Base-by-base conservation (phyloP, 1,140 invertebrate genomes). In the Drosophila varians region DNA sequence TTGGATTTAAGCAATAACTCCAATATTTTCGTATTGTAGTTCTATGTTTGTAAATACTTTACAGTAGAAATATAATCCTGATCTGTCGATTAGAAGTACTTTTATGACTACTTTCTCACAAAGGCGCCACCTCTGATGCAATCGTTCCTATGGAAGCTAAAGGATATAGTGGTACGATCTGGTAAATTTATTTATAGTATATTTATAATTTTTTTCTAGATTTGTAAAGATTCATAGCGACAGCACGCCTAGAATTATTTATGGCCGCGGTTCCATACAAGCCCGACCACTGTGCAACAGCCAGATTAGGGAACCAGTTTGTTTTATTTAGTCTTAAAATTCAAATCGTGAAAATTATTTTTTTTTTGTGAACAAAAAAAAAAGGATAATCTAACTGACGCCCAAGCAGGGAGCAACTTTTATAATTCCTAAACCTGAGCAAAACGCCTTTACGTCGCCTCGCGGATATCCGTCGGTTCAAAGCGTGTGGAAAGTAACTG, bases 161-260 rank as follows among this genome's bases (percentile, higher is more conserved):
- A 43, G 19, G n/a, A n/a, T n/a, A n/a, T n/a, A n/a, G 11, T 19
- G 8, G 18, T 25, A n/a, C 21, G n/a, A n/a, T n/a, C n/a, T n/a
- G 18, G 21, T 19, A n/a, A 45, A 45, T 45, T 45, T 23, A n/a
- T 45, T 45, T 45, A 45, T 11, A 4, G 23, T 23, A 23, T 45
- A 6, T 45, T 45, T 45, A 45, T 23, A 45, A 23, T n/a, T 45
- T 23, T 45, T 60, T 64, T 36, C 31, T 36, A 36, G 31, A 36
- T 36, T n/a, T 36, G 11, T 1, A 36, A 45, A 23, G 18, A 7
- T 45, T 45, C 42, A 45, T 25, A 45, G 4, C 21, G 43, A 45
- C 23, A 45, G 18, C 43, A 21, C 43, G 12, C 5, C 43, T 11
- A n/a, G 4, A n/a, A n/a, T n/a, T 45, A 45, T 45, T 45, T 45